Evolutionary conservation across 2,113 vertebrate genomes (phyloP).

Genomic region (Rhombomys opimus): DNA sequence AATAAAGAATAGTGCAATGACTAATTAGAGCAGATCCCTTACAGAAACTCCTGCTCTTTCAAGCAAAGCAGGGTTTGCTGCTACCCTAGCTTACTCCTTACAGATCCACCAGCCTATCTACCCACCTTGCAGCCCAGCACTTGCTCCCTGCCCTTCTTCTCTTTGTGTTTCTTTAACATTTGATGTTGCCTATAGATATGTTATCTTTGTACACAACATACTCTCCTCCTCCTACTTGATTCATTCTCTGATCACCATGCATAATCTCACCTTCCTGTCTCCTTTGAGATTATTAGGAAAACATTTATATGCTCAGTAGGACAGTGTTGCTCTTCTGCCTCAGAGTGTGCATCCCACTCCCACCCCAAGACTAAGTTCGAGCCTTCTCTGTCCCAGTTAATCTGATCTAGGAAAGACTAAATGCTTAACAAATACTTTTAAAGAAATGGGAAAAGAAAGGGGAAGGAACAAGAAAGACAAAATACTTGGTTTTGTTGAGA

Average conservation of each 20-base stretch:
- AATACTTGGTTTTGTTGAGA: not conserved
- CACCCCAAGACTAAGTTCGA: not conserved
- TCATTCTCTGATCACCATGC: not conserved
- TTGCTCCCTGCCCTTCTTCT: not conserved
- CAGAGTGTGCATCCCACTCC: not conserved
- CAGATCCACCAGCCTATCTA: not conserved
- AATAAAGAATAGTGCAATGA: not conserved
- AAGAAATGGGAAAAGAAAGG: not conserved
- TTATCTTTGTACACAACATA: slow-evolving; percentile 2
- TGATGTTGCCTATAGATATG: not conserved
- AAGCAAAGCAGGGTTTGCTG: not conserved
- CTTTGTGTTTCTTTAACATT: not conserved
- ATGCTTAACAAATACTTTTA: not conserved
- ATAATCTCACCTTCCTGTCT: not conserved
- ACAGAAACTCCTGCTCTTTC: not conserved
- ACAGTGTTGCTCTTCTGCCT: not conserved
- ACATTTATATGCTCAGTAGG: not conserved
- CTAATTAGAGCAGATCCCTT: not conserved
- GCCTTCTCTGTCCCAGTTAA: not conserved
- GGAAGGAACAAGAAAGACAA: not conserved
- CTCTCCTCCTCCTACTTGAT: not conserved
- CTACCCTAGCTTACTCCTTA: not conserved
- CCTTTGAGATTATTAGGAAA: not conserved
- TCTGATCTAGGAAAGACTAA: not conserved
- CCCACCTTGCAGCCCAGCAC: not conserved